phyloP scores from a whole-genome alignment of 2,888 invertebrate genomes.

The Nomada hirtipes region DNA sequence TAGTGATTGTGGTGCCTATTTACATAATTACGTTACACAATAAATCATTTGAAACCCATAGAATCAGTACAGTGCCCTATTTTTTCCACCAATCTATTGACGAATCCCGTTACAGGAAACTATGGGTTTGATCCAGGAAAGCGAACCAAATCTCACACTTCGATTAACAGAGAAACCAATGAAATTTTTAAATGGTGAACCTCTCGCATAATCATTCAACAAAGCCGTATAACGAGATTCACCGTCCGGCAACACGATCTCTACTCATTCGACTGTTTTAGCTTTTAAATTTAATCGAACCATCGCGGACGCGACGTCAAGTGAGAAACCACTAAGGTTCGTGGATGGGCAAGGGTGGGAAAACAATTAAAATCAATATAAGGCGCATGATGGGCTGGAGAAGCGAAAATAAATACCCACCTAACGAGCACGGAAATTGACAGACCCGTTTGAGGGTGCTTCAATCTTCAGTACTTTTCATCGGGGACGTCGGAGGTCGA shows the following conservation, averaged over 20 bases:
- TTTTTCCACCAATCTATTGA: too few relatives aligned
- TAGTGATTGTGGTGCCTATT: too few relatives aligned
- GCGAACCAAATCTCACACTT: too few relatives aligned
- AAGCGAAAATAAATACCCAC: conserved; percentile 77
- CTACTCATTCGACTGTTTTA: conserved; percentile 32
- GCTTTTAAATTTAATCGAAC: conserved; percentile 64
- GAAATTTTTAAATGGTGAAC: neutral
- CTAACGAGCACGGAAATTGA: conserved; percentile 79
- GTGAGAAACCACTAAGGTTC: conserved; percentile 11
- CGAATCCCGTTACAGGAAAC: too few relatives aligned
- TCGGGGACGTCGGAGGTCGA: conserved; percentile 65
- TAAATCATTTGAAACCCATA: too few relatives aligned
- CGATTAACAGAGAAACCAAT: neutral
- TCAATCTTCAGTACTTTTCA: conserved; percentile 64
- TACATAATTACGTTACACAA: too few relatives aligned
- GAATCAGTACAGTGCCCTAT: too few relatives aligned
- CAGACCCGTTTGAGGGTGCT: conserved; percentile 74
- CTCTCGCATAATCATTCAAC: conserved; percentile 17
- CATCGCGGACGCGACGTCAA: conserved; percentile 23
- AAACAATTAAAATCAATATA: conserved; percentile 79
- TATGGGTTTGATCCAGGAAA: too few relatives aligned
- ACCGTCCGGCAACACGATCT: neutral
- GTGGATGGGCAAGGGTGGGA: conserved; percentile 38
- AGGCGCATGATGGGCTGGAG: conserved; percentile 64
- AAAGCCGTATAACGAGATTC: conserved; percentile 18